Evolutionary conservation across 2,797 vertebrate genomes (phyloP), one percentile per base, ranked within the genome.

Genomic region (Otolemur crassicaudatus): DNA sequence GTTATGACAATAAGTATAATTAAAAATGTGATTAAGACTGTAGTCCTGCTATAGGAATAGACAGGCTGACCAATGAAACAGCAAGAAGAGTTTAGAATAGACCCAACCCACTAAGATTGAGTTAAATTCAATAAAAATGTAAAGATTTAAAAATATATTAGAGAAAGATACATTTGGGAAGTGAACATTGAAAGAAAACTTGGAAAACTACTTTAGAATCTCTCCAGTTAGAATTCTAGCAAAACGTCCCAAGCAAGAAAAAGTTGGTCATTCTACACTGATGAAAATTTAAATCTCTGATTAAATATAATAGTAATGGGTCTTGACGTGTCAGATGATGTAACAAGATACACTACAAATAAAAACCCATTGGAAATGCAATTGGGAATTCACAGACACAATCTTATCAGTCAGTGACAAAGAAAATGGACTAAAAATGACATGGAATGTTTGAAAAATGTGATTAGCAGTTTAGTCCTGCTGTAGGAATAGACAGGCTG

Each of bases 11-110:
- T 65, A 90, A 23, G 13, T 81, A 4, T 94, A 91, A 91, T 87
- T 86, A 88, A 43, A 97, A 94, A 84, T 97, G 46, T 53, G 81
- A 87, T 94, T 95, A 94, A 60, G 34, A 70, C 25, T 56, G 10
- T 58, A 80, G 14, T 19, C 29, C 31, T 96, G 40, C 46, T 96
- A 40, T 69, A 85, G 37, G 69, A 92, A 87, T 65, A n/a, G 85
- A 87, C 87, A 85, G 67, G 34, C 43, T 90, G 46, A 95, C 95
- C 94, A 88, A 83, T 97, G 65, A 96, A 94, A 90, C 67, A 81
- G 67, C 94, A 46, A 40, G 65, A 92, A 73, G 80, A 58, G 67
- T 53, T 53, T 53, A 53, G 49, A 53, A 53, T 14, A 53, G 49
- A 89, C 77, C 23, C 81, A 96, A 90, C 43, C 1, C 17, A 77